These are phyloP conservation scores for Corydoras maculifer DNA, from an alignment of 2,113 vertebrate species.

Conservation along the genomic window DNA sequence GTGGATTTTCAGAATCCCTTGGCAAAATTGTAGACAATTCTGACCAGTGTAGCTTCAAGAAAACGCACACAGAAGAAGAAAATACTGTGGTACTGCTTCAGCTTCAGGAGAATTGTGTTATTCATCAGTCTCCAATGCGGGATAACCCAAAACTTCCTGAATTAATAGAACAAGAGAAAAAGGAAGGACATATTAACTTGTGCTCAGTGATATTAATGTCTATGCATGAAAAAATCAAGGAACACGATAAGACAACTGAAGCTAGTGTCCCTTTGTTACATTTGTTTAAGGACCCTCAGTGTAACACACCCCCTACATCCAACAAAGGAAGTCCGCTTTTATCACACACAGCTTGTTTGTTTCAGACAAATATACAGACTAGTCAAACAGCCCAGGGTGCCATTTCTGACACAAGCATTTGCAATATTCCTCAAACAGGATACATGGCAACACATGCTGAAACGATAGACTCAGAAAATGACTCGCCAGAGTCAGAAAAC, in stretches of 20 bases:
- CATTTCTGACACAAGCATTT: not conserved
- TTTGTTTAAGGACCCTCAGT: not conserved
- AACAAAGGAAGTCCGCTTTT: not conserved
- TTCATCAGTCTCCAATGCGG: too few relatives aligned
- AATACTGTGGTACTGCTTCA: not conserved
- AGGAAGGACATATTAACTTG: constrained; percentile 1
- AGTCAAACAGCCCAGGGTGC: not conserved
- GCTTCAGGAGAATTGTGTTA: not conserved
- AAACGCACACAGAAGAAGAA: not conserved
- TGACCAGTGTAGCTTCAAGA: not conserved
- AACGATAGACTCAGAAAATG: not conserved
- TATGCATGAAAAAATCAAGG: not conserved
- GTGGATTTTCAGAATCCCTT: not conserved
- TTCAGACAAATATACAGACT: not conserved
- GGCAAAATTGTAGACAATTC: not conserved
- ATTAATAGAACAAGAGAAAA: not conserved
- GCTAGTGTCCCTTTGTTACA: constrained; percentile 2
- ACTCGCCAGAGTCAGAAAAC: not conserved
- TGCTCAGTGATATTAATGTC: constrained; percentile 20
- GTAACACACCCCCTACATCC: not conserved
- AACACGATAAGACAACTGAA: not conserved
- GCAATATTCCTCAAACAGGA: not conserved
- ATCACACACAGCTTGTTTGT: not conserved
- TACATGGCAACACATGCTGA: constrained; percentile 8
- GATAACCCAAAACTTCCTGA: too few relatives aligned